A percentile compares a stretch with the other conserved stretches of the same genome.
phyloP scores from a whole-genome alignment of 2,888 invertebrate species.

The Himalopsyche kuldschensis region DNA sequence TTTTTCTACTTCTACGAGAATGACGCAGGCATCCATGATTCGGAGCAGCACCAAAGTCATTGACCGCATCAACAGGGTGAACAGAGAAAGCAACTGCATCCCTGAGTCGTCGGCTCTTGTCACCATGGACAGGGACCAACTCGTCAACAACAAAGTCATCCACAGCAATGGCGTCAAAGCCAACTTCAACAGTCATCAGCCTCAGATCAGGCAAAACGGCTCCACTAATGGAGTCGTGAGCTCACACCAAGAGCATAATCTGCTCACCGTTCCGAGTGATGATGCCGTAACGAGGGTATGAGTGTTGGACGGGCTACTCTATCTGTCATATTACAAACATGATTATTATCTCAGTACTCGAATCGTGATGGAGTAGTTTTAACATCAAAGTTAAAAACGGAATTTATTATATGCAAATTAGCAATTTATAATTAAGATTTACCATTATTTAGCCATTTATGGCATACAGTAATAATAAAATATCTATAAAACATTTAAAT shows the following conservation, averaged over 20 bases:
- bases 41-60: constrained; percentile 28
- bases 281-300: constrained; percentile 37
- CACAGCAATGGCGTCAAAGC: constrained; percentile 6
- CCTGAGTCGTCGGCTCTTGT: constrained; percentile 31
- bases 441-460: no score
- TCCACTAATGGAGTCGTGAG: constrained; percentile 19
- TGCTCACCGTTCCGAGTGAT: constrained; percentile 26
- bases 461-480: no score
- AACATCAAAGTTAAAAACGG: constrained; percentile 32
- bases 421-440: no score
- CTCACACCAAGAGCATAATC: constrained; percentile 26
- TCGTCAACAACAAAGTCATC: not conserved
- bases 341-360: constrained; percentile 35
- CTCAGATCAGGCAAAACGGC: not conserved
- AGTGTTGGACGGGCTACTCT: constrained; percentile 35
- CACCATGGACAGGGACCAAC: constrained; percentile 21
- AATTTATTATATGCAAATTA: no score
- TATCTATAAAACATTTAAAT: no score
- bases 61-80: constrained; percentile 20
- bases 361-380: constrained; percentile 15
- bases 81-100: constrained; percentile 15
- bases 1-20: constrained; percentile 36
- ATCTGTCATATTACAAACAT: constrained; percentile 37
- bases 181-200: not conserved
- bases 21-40: constrained; percentile 35